Evolutionary conservation across 2,797 vertebrate species (phyloP), one percentile per base, ranked within the genome.

Genomic region (Cygnus olor): DNA sequence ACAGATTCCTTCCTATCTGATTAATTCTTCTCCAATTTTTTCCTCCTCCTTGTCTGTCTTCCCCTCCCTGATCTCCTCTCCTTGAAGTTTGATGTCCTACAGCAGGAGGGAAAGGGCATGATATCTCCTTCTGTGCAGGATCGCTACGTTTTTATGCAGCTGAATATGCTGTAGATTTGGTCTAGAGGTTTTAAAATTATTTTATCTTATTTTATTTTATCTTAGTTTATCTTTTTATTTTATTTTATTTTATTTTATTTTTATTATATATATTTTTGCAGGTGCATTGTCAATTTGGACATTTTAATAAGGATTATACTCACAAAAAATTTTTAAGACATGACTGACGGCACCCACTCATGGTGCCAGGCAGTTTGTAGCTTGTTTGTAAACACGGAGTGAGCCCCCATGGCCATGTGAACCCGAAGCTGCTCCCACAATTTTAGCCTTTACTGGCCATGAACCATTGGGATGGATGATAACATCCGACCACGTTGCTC

Each of bases 401-500:
- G 34, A 61, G 58, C 58, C 34, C 44, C 58, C 8, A 1, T 36
- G 19, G 44, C n/a, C 60, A 61, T 0, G 0, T 64, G 73, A 57
- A 88, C 40, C 51, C 2, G 6, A 65, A 63, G 47, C 45, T 78
- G 24, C 20, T 91, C n/a, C 40, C 22, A 7, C 0, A 1, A 6
- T 60, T 71, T 77, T 77, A 60, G 61, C 51, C 61, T 80, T 63
- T 57, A 12, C 42, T 54, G 2, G 1, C 66, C 19, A 3, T 20
- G 2, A 1, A 1, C 47, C 4, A 0, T 11, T 0, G 3, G 73
- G 58, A 47, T 22, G 1, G 1, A 45, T 17, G 45, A 12, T 34
- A 54, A 71, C n/a, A 73, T 83, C 65, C 61, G 60, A 30, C n/a
- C 0, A 0, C 0, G 0, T 10, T 36, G 3, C 76, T 57, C 80